A percentile compares a stretch with the other conserved stretches of the same genome.
These are phyloP conservation scores for Drosophila carrolli DNA, from an alignment of 1,140 invertebrate genomes.

Conservation along the genomic window DNA sequence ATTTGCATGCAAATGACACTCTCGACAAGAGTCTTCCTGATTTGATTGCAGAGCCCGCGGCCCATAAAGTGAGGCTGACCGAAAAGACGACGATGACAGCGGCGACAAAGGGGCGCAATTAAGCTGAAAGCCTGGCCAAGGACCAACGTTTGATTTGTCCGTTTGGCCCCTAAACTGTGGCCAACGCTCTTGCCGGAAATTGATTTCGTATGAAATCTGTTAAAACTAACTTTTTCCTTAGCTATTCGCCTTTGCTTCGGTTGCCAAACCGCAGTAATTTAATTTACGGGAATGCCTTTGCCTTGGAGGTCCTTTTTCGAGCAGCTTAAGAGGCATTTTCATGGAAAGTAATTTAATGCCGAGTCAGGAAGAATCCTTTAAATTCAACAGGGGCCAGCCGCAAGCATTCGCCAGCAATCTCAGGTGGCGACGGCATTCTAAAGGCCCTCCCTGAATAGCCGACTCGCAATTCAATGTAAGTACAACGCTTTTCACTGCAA, in stretches of 20 bases:
- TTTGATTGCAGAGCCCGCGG: constrained; percentile 52
- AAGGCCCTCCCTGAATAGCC: constrained; percentile 47
- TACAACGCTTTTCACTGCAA: constrained; percentile 69
- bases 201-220: constrained; percentile 41
- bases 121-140: constrained; percentile 50
- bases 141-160: constrained; percentile 24
- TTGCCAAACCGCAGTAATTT: constrained; percentile 39
- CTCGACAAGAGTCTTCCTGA: constrained; percentile 44
- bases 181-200: constrained; percentile 17
- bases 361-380: constrained; percentile 26
- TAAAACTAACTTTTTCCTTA: constrained; percentile 24
- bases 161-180: constrained; percentile 4
- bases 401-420: constrained; percentile 54
- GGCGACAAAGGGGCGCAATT: constrained; percentile 40
- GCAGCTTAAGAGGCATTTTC: constrained; percentile 30
- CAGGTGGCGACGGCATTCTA: constrained; percentile 49
- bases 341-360: constrained; percentile 35
- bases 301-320: not conserved
- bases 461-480: constrained; percentile 63
- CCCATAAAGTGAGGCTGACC: constrained; percentile 30
- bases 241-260: not conserved
- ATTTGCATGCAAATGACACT: constrained; percentile 54
- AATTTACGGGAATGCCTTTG: constrained; percentile 29
- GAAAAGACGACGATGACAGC: constrained; percentile 16
- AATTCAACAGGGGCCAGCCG: constrained; percentile 41